Percentiles rank a stretch among this genome's conserved stretches.
Evolutionary conservation across 2,888 invertebrate genomes (phyloP).

Genomic region (Ornithoptera priamus): DNA sequence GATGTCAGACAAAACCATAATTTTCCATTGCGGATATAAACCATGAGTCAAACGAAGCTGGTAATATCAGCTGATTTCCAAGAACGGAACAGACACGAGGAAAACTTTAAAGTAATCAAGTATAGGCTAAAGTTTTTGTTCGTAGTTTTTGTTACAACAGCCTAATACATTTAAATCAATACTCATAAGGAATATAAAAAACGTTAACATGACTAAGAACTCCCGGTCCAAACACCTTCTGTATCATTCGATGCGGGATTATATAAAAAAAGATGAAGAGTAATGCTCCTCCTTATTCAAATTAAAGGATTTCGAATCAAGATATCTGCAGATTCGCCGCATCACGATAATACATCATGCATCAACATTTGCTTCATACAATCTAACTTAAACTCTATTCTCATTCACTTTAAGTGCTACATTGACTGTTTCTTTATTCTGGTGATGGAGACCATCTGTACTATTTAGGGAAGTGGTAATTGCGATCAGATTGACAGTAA

Average conservation of each 20-base stretch:
- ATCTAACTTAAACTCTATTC: slow-evolving; percentile 1
- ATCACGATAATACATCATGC: slow-evolving; percentile 20
- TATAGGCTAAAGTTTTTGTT: slow-evolving; percentile 9
- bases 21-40: slow-evolving; percentile 3
- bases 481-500: slow-evolving; percentile 28
- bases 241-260: slow-evolving; percentile 14
- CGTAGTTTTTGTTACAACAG: slow-evolving; percentile 4
- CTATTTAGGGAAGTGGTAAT: slow-evolving; percentile 27
- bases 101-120: slow-evolving; percentile 17
- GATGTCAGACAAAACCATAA: neutral
- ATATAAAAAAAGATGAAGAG: slow-evolving; percentile 14
- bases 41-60: slow-evolving; percentile 17
- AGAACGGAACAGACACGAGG: slow-evolving; percentile 15
- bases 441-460: neutral
- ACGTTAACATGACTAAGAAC: slow-evolving; percentile 12
- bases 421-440: slow-evolving; percentile 3
- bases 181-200: slow-evolving; percentile 17
- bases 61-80: slow-evolving; percentile 9
- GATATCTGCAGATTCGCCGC: slow-evolving; percentile 26
- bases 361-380: neutral
- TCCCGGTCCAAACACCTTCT: slow-evolving; percentile 28
- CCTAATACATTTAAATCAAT: slow-evolving; percentile 18
- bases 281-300: slow-evolving; percentile 28
- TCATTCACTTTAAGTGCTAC: neutral
- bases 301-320: slow-evolving; percentile 30